Evolutionary conservation across 2,113 vertebrate species (phyloP).

Genomic region (Papio anubis): DNA sequence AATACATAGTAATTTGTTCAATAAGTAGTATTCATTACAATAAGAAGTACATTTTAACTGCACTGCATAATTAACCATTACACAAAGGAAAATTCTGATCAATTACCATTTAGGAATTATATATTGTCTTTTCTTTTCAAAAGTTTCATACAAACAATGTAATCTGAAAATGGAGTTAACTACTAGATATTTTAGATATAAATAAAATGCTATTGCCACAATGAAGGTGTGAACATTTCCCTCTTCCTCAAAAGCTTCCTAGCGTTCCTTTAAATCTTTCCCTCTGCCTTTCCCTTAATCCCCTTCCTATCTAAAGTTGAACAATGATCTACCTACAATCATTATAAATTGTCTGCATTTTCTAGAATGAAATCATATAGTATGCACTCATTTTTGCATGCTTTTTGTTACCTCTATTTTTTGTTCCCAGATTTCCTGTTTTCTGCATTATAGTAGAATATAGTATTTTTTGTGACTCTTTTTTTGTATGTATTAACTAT

Average conservation of each 20-base stretch:
- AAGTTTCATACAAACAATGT: neutral
- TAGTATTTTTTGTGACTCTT: neutral
- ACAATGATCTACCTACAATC: neutral
- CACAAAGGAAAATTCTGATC: neutral
- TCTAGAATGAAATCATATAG: neutral
- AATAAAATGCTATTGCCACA: neutral
- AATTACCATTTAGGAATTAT: neutral
- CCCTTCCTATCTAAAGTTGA: neutral
- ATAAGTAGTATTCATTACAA: neutral
- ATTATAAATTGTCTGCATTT: too few species aligned
- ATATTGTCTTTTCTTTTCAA: neutral
- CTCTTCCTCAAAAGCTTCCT: neutral
- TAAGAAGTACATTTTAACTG: neutral
- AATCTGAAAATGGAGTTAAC: neutral
- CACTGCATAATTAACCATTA: neutral
- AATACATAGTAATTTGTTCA: neutral
- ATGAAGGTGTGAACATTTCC: too few species aligned
- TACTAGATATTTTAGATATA: neutral
- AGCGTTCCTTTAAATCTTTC: neutral
- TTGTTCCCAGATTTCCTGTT: neutral
- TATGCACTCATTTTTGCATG: neutral
- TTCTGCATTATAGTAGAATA: neutral
- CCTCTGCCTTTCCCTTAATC: neutral
- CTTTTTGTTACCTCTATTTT: neutral
- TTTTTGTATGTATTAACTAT: neutral